These are phyloP conservation scores for Caradrina clavipalpis DNA, from an alignment of 2,888 invertebrate species.

Conservation along the genomic window DNA sequence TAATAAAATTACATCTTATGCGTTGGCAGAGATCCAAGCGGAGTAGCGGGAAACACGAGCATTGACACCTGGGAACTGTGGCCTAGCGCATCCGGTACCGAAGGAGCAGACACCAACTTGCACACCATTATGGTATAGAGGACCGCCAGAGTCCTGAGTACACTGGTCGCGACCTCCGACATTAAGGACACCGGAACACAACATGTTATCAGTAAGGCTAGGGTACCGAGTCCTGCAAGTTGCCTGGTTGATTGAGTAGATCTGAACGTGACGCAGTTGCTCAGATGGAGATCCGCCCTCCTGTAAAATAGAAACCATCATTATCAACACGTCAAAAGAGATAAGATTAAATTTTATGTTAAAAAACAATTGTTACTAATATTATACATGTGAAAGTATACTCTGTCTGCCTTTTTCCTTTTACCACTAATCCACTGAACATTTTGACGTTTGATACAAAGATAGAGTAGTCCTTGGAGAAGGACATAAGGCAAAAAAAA, in stretches of 20 bases:
- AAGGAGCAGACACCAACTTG: slow-evolving; percentile 77
- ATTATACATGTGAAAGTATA: no score
- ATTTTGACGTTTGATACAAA: no score
- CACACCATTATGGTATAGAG: slow-evolving; percentile 73
- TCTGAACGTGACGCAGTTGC: slow-evolving; percentile 73
- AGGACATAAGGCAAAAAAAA: no score
- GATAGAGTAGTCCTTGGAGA: no score
- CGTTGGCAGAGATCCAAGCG: slow-evolving; percentile 39
- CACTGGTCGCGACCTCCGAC: slow-evolving; percentile 82
- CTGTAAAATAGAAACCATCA: slow-evolving; percentile 57
- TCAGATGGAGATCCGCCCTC: slow-evolving; percentile 66
- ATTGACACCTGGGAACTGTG: slow-evolving; percentile 67
- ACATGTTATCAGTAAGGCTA: slow-evolving; percentile 67
- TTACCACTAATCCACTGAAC: no score
- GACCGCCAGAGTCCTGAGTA: slow-evolving; percentile 75
- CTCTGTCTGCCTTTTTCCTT: no score
- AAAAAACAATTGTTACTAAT: no score
- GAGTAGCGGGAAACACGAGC: slow-evolving; percentile 37
- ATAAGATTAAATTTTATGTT: not conserved
- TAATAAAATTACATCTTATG: slow-evolving; percentile 7
- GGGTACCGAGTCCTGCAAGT: slow-evolving; percentile 67
- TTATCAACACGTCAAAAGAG: not conserved
- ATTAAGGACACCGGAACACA: slow-evolving; percentile 67
- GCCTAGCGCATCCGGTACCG: slow-evolving; percentile 69
- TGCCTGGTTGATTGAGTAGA: slow-evolving; percentile 70